Conservation (phyloP, 2,888 invertebrate genomes). For the Trichopoda pennipes region DNA sequence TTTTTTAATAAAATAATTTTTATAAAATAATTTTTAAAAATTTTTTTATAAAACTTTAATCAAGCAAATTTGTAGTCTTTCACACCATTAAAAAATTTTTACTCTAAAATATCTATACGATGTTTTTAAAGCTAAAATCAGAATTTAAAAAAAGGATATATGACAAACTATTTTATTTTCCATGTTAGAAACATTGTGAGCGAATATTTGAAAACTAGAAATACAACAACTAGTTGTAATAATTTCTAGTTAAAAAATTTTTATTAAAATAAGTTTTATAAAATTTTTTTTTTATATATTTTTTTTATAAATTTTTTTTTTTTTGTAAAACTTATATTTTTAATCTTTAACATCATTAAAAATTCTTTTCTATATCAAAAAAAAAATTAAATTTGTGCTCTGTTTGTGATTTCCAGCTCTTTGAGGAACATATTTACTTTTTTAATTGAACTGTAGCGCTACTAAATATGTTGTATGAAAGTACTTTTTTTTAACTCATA, state of each 20-base stretch:
- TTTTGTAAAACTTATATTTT: too few species aligned
- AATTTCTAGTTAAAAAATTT: not conserved
- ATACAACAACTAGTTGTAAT: constrained; percentile 2
- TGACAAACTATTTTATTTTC: not conserved
- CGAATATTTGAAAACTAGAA: not conserved
- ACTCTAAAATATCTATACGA: too few species aligned
- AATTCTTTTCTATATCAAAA: too few species aligned
- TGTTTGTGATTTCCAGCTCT: not conserved
- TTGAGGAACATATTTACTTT: not conserved
- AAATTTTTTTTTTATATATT: not conserved
- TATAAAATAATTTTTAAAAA: too few species aligned
- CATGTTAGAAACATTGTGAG: not conserved
- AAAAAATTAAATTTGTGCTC: too few species aligned
- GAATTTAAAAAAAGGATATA: constrained; percentile 13
- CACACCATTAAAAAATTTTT: too few species aligned
- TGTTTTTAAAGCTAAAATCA: too few species aligned
- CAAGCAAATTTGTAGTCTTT: too few species aligned
- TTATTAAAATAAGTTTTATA: not conserved
- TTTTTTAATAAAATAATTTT: too few species aligned
- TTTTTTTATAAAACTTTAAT: too few species aligned
- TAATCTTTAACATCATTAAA: too few species aligned
- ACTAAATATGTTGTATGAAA: constrained; percentile 17
- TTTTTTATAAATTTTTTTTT: too few species aligned
- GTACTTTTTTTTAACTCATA: constrained; percentile 4
- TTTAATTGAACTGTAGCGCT: constrained; percentile 23